Conservation (phyloP, 2,888 invertebrate species). For the Acrobasis suavella region DNA sequence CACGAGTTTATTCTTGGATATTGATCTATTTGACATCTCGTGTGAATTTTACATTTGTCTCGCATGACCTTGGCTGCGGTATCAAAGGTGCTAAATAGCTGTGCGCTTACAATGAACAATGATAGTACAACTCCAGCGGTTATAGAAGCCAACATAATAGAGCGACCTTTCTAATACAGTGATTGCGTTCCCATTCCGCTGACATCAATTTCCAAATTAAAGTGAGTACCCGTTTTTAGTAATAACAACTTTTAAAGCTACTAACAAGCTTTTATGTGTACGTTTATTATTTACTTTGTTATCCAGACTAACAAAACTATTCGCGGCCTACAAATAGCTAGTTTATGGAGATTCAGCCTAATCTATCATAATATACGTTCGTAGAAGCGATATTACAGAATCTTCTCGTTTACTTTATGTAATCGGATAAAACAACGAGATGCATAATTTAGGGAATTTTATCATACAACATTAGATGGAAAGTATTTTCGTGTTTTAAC, state of each 20-base stretch:
- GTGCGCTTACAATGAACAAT: slow-evolving; percentile 20
- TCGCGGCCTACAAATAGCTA: slow-evolving; percentile 13
- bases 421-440: neutral
- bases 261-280: neutral
- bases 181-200: neutral
- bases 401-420: neutral
- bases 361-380: slow-evolving; percentile 9
- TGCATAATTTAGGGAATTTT: neutral
- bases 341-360: slow-evolving; percentile 14
- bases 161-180: slow-evolving; percentile 9
- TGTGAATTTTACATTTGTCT: slow-evolving; percentile 28
- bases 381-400: slow-evolving; percentile 21
- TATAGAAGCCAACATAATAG: slow-evolving; percentile 4
- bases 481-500: too few relatives aligned
- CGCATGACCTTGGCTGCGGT: slow-evolving; percentile 23
- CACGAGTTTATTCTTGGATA: slow-evolving; percentile 18
- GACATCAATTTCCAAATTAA: slow-evolving; percentile 4
- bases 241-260: slow-evolving; percentile 1
- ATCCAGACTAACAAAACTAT: neutral
- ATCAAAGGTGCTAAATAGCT: slow-evolving; percentile 19
- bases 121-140: slow-evolving; percentile 12
- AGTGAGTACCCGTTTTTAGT: slow-evolving; percentile 3
- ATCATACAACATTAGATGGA: neutral
- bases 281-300: neutral
- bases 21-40: slow-evolving; percentile 28